A percentile compares a stretch with the other conserved stretches of the same genome.
Conservation (phyloP, 35 echinoderm and acorn worm genomes). For the Chiridota heheva region DNA sequence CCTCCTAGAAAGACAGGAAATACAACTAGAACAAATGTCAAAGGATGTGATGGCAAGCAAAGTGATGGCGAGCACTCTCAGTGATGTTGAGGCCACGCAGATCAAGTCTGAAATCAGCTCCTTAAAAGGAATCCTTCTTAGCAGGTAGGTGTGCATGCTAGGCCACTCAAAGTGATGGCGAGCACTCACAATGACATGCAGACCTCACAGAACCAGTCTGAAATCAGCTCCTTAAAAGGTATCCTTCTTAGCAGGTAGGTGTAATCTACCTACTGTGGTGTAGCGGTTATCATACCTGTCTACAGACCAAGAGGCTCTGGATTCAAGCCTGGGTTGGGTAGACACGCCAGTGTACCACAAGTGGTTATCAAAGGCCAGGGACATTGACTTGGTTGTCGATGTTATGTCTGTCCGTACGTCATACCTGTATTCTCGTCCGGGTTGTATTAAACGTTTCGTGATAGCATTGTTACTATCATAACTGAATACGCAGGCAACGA, state of each 20-base stretch:
- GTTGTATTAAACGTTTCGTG: no score
- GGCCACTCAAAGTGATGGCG: neutral
- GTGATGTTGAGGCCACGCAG: slow-evolving; percentile 18
- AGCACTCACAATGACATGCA: neutral
- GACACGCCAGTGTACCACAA: no score
- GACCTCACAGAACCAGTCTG: slow-evolving; percentile 6
- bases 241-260: slow-evolving; percentile 31
- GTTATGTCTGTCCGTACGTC: no score
- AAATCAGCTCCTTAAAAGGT: slow-evolving; percentile 33
- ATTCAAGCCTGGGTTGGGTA: no score
- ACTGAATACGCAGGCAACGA: no score
- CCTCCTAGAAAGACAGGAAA: slow-evolving; percentile 17
- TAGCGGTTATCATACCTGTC: no score
- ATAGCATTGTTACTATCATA: no score
- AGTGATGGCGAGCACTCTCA: neutral
- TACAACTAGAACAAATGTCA: slow-evolving; percentile 28
- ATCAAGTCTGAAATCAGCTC: slow-evolving; percentile 33
- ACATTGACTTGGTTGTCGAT: no score
- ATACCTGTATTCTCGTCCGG: no score
- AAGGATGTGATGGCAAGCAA: slow-evolving; percentile 15
- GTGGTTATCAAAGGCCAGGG: no score
- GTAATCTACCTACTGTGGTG: no score
- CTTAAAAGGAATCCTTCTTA: slow-evolving; percentile 35
- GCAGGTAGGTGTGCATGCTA: neutral
- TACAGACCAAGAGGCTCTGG: no score